Base-by-base conservation (phyloP, 2,113 vertebrate species). In the Dipodomys merriami region DNA sequence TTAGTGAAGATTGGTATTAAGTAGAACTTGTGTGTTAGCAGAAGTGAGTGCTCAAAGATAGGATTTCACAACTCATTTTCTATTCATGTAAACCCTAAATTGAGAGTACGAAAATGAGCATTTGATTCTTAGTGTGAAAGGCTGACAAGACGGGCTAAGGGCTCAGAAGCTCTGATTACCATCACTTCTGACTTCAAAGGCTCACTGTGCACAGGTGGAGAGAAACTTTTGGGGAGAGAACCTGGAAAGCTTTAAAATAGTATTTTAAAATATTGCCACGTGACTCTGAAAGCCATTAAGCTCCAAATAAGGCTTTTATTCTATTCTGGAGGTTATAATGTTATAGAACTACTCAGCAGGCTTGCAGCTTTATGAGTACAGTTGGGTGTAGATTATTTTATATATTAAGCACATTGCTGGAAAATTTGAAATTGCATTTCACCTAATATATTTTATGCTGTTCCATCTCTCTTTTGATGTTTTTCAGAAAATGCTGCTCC, bases 341-440 rank as follows among this genome's bases (percentile, higher is more conserved):
- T 93, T 94, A 95, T 92, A 74, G 89, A 95, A 95, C 89, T 81
- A 79, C 90, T 95, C 95, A 95, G 88, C 96, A 81, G 90, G 96
- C 96, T 76, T 76, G 91, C 91, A 90, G 96, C 62, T 94, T 97
- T 93, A 90, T 84, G 96, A 93, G 79, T 97, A 76, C 65, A 91
- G 88, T 86, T 67, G 96, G 85, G 93, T 91, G 90, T 94, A 96
- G 88, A 88, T 93, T 93, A 95, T 96, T 97, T 97, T 97, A 95
- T 95, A 92, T 80, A 94, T 96, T 94, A 97, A 96, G 97, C 96
- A 91, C 91, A 92, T 90, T 96, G 96, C 95, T 86, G 92, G 96
- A 97, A 98, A 96, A 94, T 95, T 86, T 71, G 95, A 97, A 97
- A 97, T 89, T 97, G 84, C 95, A 96, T 97, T 97, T 97, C 96